Evolutionary conservation across 2,113 vertebrate species (phyloP).

Genomic region (Dascyllus trimaculatus): DNA sequence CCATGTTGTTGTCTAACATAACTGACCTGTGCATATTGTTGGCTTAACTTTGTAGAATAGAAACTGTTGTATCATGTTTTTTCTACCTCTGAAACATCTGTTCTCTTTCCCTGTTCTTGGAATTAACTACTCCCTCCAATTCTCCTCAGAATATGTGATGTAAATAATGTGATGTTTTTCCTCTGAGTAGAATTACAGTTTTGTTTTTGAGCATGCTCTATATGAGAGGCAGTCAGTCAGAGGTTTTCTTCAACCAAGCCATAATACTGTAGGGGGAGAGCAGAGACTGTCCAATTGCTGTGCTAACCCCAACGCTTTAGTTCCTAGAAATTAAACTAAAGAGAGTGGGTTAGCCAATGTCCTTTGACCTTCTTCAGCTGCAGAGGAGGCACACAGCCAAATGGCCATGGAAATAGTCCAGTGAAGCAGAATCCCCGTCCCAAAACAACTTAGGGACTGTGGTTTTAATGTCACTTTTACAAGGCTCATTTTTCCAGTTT

Average conservation of each 20-base stretch:
- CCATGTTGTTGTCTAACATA: not conserved
- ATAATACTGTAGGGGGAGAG: not conserved
- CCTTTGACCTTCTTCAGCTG: conserved; percentile 48
- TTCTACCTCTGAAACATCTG: not conserved
- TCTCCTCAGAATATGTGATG: not conserved
- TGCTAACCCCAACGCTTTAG: conserved; percentile 8
- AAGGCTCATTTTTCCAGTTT: not conserved
- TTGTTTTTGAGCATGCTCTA: not conserved
- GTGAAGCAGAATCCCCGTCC: conserved; percentile 1
- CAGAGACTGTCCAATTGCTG: conserved; percentile 13
- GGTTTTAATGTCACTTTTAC: not conserved
- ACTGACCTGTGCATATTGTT: too few relatives aligned
- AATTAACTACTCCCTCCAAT: not conserved
- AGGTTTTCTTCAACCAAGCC: not conserved
- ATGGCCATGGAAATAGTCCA: conserved; percentile 22
- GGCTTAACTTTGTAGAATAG: too few relatives aligned
- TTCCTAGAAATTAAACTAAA: conserved; percentile 59
- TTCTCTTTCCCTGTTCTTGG: not conserved
- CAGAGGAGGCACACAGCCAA: conserved; percentile 42
- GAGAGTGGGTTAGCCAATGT: conserved; percentile 21
- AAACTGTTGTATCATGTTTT: not conserved
- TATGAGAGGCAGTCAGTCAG: conserved; percentile 3
- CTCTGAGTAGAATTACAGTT: not conserved
- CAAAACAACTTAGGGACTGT: not conserved
- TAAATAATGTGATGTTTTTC: conserved; percentile 6